Percentiles rank a stretch among this genome's conserved stretches.
phyloP scores from a whole-genome alignment of 2,888 invertebrate genomes.

The Tuberolachnus salignus region DNA sequence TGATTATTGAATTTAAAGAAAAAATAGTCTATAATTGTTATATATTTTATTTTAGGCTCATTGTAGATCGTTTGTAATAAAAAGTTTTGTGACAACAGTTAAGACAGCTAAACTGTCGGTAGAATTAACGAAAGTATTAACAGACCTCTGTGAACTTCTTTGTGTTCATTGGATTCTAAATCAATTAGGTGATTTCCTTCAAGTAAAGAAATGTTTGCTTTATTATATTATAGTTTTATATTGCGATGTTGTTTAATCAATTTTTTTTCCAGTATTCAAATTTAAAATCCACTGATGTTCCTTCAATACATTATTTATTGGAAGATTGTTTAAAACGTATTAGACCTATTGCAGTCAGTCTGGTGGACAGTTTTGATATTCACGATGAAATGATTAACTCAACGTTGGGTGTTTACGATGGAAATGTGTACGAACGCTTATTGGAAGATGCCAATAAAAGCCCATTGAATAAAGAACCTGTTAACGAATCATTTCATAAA shows the following conservation, averaged over 20 bases:
- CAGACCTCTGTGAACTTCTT: slow-evolving; percentile 78
- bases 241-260: no score
- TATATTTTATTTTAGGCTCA: slow-evolving; percentile 69
- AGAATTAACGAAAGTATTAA: slow-evolving; percentile 70
- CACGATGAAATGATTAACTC: slow-evolving; percentile 80
- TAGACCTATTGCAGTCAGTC: slow-evolving; percentile 84
- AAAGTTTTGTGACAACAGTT: slow-evolving; percentile 72
- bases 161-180: slow-evolving; percentile 77
- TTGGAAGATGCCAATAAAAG: slow-evolving; percentile 81
- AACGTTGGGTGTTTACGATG: slow-evolving; percentile 82
- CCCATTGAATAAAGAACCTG: slow-evolving; percentile 79
- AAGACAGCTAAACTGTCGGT: slow-evolving; percentile 67
- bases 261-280: slow-evolving; percentile 70
- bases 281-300: slow-evolving; percentile 62
- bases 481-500: slow-evolving; percentile 75
- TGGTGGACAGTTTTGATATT: slow-evolving; percentile 91
- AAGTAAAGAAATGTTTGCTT: slow-evolving; percentile 66
- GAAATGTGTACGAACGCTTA: slow-evolving; percentile 81
- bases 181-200: slow-evolving; percentile 78
- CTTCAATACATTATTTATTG: slow-evolving; percentile 71
- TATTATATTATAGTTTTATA: not conserved
- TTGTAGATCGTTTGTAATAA: slow-evolving; percentile 81
- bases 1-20: no score
- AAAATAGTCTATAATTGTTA: no score
- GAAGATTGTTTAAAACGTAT: slow-evolving; percentile 74